Percentiles rank a stretch among this genome's conserved stretches.
Conservation (phyloP, 2,797 vertebrate species). For the Oreortyx pictus region DNA sequence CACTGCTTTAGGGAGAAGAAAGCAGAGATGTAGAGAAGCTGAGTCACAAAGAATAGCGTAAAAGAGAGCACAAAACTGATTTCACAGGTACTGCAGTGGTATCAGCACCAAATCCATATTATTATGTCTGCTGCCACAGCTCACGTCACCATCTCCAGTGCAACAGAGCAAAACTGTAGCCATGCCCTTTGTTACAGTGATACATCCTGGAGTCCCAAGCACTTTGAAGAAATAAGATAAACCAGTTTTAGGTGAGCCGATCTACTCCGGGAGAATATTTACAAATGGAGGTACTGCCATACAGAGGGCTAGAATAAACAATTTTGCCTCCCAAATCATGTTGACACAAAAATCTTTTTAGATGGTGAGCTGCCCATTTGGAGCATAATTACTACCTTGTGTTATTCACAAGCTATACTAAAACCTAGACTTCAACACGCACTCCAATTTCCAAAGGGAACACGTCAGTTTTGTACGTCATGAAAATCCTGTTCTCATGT, state of each 20-base stretch:
- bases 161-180: not conserved
- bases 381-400: not conserved
- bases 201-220: not conserved
- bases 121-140: accelerated
- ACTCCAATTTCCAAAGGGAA: not conserved
- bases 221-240: not conserved
- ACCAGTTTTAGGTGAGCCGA: not conserved
- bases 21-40: not conserved
- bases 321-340: not conserved
- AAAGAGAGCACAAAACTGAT: not conserved
- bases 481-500: not conserved
- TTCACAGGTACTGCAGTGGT: not conserved
- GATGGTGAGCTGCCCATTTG: not conserved
- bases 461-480: not conserved
- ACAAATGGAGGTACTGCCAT: not conserved
- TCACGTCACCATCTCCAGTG: not conserved
- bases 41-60: not conserved
- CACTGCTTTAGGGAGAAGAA: not conserved
- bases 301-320: not conserved
- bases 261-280: not conserved
- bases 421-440: not conserved
- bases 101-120: not conserved
- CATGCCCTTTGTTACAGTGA: not conserved
- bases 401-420: not conserved
- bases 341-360: not conserved